Percentiles rank a stretch among this genome's conserved stretches.
phyloP scores from a whole-genome alignment of 2,797 vertebrate species.

The Tauraco hartlaubi region DNA sequence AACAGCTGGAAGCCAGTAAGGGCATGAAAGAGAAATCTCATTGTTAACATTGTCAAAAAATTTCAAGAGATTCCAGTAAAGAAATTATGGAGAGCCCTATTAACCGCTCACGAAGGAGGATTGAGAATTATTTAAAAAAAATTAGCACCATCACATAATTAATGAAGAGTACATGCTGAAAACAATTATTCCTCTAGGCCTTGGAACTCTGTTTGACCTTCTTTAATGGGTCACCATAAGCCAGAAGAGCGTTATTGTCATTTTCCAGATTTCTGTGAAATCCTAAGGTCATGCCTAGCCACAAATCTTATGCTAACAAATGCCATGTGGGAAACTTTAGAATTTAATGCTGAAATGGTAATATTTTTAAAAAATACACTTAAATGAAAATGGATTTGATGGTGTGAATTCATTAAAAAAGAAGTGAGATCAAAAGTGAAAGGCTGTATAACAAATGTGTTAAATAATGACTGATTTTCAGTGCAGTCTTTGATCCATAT shows the following conservation, averaged over 20 bases:
- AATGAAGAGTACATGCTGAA: not conserved
- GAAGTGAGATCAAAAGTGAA: constrained; percentile 18
- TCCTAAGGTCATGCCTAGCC: not conserved
- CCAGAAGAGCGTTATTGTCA: not conserved
- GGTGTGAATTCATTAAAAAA: constrained; percentile 9
- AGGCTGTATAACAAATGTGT: not conserved
- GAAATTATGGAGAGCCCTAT: not conserved
- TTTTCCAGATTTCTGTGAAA: constrained; percentile 24
- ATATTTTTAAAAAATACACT: constrained; percentile 15
- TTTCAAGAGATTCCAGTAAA: not conserved
- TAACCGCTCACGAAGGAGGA: not conserved
- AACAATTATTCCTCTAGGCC: not conserved
- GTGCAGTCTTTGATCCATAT: not conserved
- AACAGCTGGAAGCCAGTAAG: not conserved
- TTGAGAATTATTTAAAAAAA: not conserved
- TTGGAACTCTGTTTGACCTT: not conserved
- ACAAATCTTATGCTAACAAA: constrained; percentile 2
- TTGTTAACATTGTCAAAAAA: not conserved
- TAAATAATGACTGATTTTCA: constrained; percentile 26
- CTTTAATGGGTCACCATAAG: not conserved
- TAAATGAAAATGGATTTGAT: not conserved
- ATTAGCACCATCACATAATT: not conserved
- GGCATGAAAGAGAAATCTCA: not conserved
- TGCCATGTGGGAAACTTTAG: not conserved
- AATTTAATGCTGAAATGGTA: constrained; percentile 2